Evolutionary conservation across 2,797 vertebrate species (phyloP).

Genomic region (Carcharodon carcharias): DNA sequence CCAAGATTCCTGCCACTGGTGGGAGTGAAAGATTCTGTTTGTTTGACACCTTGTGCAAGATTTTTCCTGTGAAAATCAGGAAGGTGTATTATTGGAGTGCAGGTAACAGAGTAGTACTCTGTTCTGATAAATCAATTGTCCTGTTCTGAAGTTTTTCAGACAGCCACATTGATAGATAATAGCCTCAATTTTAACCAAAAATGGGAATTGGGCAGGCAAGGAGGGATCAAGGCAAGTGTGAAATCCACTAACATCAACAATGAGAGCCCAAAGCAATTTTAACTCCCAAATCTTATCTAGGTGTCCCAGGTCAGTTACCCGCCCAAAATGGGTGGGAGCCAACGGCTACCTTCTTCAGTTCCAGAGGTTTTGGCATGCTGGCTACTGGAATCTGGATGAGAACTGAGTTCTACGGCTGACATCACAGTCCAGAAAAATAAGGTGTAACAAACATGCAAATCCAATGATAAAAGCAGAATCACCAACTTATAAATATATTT

Average conservation of each 20-base stretch:
- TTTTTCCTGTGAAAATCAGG: neutral
- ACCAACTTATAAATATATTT: neutral
- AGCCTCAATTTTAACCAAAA: neutral
- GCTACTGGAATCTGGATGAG: neutral
- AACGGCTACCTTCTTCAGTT: neutral
- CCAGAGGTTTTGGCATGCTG: neutral
- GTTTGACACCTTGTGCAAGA: neutral
- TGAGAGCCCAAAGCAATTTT: neutral
- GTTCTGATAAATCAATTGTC: neutral
- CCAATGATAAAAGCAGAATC: neutral
- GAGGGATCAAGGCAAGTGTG: neutral
- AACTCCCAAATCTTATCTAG: neutral
- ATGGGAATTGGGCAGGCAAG: neutral
- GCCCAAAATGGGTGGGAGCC: neutral
- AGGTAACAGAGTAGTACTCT: neutral
- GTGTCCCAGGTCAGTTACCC: neutral
- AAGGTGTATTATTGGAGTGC: neutral
- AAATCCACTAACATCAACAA: neutral
- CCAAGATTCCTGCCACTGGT: too few species aligned
- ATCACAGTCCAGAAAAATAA: neutral
- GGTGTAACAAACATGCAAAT: neutral
- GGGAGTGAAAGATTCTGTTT: too few species aligned
- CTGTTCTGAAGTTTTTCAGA: neutral
- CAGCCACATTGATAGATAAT: neutral
- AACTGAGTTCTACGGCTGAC: neutral